Base-by-base conservation (phyloP, 64 coral and sea anemone species). In the Astreopora myriophthalma region DNA sequence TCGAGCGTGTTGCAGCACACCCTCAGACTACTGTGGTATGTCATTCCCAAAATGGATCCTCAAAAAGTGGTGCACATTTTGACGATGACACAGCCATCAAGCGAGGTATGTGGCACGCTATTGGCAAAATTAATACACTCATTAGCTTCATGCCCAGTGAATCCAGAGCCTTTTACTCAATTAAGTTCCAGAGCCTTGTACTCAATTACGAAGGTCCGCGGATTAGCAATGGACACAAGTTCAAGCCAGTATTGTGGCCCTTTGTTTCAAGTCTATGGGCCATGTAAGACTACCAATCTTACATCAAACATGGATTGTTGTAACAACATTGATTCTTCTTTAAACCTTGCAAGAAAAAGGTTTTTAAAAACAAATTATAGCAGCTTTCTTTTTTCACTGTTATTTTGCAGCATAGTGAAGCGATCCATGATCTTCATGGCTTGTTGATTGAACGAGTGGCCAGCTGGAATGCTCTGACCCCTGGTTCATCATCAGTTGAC, bases 11-110 rank as follows among this genome's bases (percentile, higher is more conserved):
- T 99, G 11, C 89, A 94, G 10, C 97, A 99, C 79, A 95, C 94
- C 29, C 38, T 99, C 7, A 48, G 97, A 1, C 58, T 99, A 26
- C 24, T 99, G 36, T 95, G 87, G 91, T 99, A 89, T 73, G 91
- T 99, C 17, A 65, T 91, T 71, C 91, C 94, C 5, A 99, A 99
- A 88, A 91, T 99, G 90, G 94, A 99, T 27, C 95, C 97, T 10
- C 94, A 96, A 48, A 99, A 93, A 57, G 94, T 99, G 74, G 76
- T 99, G 31, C 87, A 89, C n/a, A 93, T 99, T 65, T 34, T 99
- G 52, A 99, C 97, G 20, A 71, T 92, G 65, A 82, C 94, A 28
- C 94, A 95, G 63, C 97, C 97, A 91, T 77, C 90, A 5, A 93
- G 87, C 85, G 97, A 99, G 91, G 97, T 99, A 90, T 86, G 87